phyloP scores from a whole-genome alignment of 2,113 vertebrate genomes.

The Oryzias javanicus region DNA sequence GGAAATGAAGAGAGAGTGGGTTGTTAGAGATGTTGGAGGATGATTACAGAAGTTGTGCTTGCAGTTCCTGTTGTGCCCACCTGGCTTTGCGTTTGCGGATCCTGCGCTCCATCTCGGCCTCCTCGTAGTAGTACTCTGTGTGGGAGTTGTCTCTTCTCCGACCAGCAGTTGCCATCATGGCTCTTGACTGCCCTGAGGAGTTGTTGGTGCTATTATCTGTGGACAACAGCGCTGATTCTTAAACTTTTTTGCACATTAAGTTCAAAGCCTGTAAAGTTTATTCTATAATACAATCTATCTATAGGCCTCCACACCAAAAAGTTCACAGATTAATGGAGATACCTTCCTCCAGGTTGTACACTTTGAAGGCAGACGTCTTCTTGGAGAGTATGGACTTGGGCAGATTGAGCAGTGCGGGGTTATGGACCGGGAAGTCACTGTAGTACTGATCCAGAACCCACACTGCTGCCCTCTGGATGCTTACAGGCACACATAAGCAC shows the following conservation, averaged over 20 bases:
- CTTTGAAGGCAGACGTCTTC: slow-evolving; percentile 93
- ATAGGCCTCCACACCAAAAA: not conserved
- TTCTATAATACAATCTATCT: too few species aligned
- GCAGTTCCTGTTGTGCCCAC: slow-evolving; percentile 50
- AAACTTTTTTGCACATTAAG: too few species aligned
- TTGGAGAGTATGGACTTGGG: slow-evolving; percentile 94
- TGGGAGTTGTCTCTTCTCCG: slow-evolving; percentile 90
- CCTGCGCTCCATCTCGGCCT: slow-evolving; percentile 89
- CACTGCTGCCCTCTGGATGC: slow-evolving; percentile 90
- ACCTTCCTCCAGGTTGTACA: slow-evolving; percentile 93
- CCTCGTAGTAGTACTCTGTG: slow-evolving; percentile 93
- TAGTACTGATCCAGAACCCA: slow-evolving; percentile 97
- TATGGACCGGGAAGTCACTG: slow-evolving; percentile 92
- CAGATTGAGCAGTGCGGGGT: slow-evolving; percentile 91
- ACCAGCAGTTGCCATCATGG: slow-evolving; percentile 85
- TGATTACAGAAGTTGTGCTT: too few species aligned
- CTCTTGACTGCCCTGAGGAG: slow-evolving; percentile 86
- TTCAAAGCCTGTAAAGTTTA: too few species aligned
- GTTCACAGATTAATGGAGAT: not conserved
- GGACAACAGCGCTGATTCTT: not conserved
- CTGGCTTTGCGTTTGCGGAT: slow-evolving; percentile 89
- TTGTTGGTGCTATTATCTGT: slow-evolving; percentile 89
- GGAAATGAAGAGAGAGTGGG: too few species aligned
- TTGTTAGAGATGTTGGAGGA: too few species aligned
- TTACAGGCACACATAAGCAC: slow-evolving; percentile 29